These are phyloP conservation scores for Taphrorychus bicolor DNA, from an alignment of 2,888 invertebrate species.

Conservation along the genomic window DNA sequence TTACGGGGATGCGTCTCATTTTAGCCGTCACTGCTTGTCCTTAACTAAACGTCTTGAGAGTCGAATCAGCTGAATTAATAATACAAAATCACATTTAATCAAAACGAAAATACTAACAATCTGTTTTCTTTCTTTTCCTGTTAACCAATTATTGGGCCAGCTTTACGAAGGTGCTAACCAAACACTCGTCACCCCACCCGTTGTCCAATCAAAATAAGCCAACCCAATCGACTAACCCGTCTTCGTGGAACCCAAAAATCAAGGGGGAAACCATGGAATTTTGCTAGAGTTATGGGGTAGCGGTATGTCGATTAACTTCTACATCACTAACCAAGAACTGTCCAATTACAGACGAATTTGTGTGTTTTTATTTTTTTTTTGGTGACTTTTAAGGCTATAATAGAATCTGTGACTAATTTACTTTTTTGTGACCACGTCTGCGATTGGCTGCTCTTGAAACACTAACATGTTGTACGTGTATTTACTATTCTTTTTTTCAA, in stretches of 20 bases:
- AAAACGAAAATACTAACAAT: constrained; percentile 57
- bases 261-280: constrained; percentile 24
- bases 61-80: constrained; percentile 19
- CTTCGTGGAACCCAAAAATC: constrained; percentile 26
- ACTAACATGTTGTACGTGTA: constrained; percentile 33
- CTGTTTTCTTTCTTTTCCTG: constrained; percentile 61
- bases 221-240: constrained; percentile 33
- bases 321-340: constrained; percentile 54
- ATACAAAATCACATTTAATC: constrained; percentile 47
- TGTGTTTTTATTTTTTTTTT: not conserved
- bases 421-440: not conserved
- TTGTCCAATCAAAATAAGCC: constrained; percentile 30
- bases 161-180: constrained; percentile 67
- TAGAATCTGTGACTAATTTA: not conserved
- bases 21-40: constrained; percentile 19
- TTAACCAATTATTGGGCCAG: constrained; percentile 60
- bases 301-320: constrained; percentile 58
- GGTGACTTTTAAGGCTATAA: too few relatives aligned
- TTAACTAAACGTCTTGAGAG: constrained; percentile 14
- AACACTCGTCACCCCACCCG: constrained; percentile 49
- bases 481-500: constrained; percentile 19
- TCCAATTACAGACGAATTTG: constrained; percentile 3
- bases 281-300: constrained; percentile 51
- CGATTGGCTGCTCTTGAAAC: constrained; percentile 9
- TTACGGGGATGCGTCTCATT: constrained; percentile 1